A percentile compares a stretch with the other conserved stretches of the same genome.
These are phyloP conservation scores for Tridacna gigas DNA, from an alignment of 2,888 invertebrate genomes.

Conservation along the genomic window DNA sequence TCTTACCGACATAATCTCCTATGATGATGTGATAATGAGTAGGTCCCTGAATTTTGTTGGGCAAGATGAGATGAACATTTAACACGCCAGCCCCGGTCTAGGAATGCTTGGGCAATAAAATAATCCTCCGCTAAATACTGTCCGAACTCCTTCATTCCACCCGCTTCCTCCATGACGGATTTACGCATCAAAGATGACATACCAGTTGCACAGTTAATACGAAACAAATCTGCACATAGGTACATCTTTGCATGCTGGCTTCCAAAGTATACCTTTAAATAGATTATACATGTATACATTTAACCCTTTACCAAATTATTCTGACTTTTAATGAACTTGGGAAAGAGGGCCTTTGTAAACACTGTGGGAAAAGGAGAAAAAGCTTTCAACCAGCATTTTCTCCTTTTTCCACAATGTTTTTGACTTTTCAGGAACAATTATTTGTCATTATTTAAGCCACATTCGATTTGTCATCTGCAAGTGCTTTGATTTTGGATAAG, in stretches of 20 bases:
- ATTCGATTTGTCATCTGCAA: too few species aligned
- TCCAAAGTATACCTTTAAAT: conserved; percentile 93
- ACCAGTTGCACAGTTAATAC: conserved; percentile 98
- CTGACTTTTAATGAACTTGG: not conserved
- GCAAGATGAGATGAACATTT: conserved; percentile 97
- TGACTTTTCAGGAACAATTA: too few species aligned
- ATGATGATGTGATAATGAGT: conserved; percentile 94
- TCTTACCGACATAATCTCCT: conserved; percentile 88
- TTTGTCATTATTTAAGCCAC: too few species aligned
- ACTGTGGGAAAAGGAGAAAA: too few species aligned
- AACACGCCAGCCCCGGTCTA: conserved; percentile 55
- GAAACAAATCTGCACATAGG: conserved; percentile 94
- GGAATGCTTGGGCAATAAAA: conserved; percentile 94
- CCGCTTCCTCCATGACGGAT: conserved; percentile 93
- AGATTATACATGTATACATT: not conserved
- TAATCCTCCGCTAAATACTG: conserved; percentile 99
- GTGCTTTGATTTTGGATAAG: too few species aligned
- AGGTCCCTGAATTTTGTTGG: conserved; percentile 96
- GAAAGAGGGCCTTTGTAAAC: too few species aligned
- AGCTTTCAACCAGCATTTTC: too few species aligned
- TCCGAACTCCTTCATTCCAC: conserved; percentile 95
- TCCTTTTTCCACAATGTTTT: too few species aligned
- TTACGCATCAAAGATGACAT: conserved; percentile 98
- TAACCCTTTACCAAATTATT: not conserved
- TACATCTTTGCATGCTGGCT: conserved; percentile 98